A percentile compares a stretch with the other conserved stretches of the same genome.
Evolutionary conservation across 92 coral and sea anemone genomes (phyloP).

Genomic region (Chrysogorgia sp.): DNA sequence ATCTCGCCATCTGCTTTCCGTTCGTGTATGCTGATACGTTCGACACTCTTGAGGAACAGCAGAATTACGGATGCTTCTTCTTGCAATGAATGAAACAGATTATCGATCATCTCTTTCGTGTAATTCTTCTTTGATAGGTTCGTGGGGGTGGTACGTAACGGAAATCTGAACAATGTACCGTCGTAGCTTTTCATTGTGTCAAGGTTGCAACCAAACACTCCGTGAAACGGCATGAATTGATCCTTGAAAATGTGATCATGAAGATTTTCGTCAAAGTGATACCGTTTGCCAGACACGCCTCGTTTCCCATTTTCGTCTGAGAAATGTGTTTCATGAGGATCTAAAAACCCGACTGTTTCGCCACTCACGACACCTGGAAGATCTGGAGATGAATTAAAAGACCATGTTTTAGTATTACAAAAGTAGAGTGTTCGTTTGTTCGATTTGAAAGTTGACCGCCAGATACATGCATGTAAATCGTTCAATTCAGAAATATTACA

Average conservation of each 20-base stretch:
- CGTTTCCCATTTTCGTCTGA: too few species aligned
- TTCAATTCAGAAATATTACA: too few species aligned
- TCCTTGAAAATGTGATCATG: conserved; percentile 49
- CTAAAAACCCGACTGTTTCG: conserved; percentile 69
- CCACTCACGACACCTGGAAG: conserved; percentile 85
- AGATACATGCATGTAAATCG: too few species aligned
- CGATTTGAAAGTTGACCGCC: too few species aligned
- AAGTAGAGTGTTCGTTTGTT: background rate
- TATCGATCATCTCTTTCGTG: conserved; percentile 58
- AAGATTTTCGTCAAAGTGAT: conserved; percentile 43
- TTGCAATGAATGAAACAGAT: conserved; percentile 63
- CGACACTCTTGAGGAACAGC: conserved; percentile 61
- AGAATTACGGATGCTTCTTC: too few species aligned
- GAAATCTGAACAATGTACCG: conserved; percentile 82
- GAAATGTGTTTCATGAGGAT: conserved; percentile 89
- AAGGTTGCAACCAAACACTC: conserved; percentile 56
- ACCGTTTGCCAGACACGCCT: conserved; percentile 65
- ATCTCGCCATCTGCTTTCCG: conserved; percentile 40
- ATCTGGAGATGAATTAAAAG: conserved; percentile 55
- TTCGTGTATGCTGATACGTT: conserved; percentile 57
- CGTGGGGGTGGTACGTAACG: conserved; percentile 64
- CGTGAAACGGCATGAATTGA: conserved; percentile 76
- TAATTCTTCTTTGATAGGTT: conserved; percentile 65
- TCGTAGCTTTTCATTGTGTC: conserved; percentile 49
- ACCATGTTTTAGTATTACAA: background rate